Base-by-base conservation (phyloP, 2,113 vertebrate genomes). In the Oryctolagus cuniculus region DNA sequence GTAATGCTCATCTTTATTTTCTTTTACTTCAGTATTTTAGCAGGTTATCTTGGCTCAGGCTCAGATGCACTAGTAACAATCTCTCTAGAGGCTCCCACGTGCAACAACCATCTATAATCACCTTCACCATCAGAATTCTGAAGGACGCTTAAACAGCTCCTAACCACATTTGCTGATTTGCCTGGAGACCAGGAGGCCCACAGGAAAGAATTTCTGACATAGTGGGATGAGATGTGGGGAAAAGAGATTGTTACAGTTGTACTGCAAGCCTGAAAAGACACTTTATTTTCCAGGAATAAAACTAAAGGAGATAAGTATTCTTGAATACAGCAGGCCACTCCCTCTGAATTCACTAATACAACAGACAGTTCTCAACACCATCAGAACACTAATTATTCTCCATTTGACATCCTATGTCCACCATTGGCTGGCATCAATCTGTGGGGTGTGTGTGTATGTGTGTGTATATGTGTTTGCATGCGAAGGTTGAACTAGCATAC, bases 1-100 rank as follows among this genome's bases (percentile, higher is more conserved):
- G 82, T 84, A 92, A 67, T 77, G 78, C 17, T 89, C 74, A 86
- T 78, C 58, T 95, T 92, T 82, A 92, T 94, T 92, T 96, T 87
- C 86, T 90, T 95, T 95, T 88, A 93, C 38, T 80, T 95, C 70
- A 51, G 58, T 70, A 34, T 25, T 91, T 74, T 92, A 94, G 92
- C 66, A 89, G 80, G 88, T 94, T 91, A 86, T 61, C 74, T 90
- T 89, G 92, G 64, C 73, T 86, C 36, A 86, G 55, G 34, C 22
- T 55, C 58, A 27, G 77, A 83, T 34, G 29, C 22, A 67, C 44
- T 55, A 79, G 78, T 64, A 80, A 64, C 6, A 21, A 10, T 82
- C 51, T 92, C 89, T 89, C 78, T 34, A 53, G 85, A 90, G 93
- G 67, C 70, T 80, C 72, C 67, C 36, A 73, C 1, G 25, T 24